Conservation (phyloP, 1,140 invertebrate genomes). For the Neodiprion lecontei region DNA sequence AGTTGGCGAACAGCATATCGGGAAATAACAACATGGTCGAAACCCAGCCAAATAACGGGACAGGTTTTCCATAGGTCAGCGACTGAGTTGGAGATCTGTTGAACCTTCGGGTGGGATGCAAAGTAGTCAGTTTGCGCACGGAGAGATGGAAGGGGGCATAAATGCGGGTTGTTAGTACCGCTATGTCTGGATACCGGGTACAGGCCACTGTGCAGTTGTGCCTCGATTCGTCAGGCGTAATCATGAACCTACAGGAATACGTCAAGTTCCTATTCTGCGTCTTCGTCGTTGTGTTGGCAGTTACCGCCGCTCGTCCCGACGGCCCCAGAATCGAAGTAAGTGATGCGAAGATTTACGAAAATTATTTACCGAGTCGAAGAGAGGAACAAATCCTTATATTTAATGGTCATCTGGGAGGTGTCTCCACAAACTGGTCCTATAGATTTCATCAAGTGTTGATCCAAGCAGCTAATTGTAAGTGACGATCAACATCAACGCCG, state of each 20-base stretch:
- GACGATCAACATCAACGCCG: too few relatives aligned
- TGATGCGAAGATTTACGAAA: background rate
- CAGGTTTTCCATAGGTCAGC: slow-evolving; percentile 30
- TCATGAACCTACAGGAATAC: slow-evolving; percentile 50
- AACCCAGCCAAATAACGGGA: slow-evolving; percentile 31
- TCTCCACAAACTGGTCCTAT: too few relatives aligned
- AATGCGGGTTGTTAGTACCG: background rate
- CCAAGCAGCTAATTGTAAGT: too few relatives aligned
- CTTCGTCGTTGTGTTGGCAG: slow-evolving; percentile 22
- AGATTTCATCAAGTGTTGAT: too few relatives aligned
- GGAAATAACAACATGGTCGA: background rate
- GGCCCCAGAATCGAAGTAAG: background rate
- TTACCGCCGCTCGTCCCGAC: background rate
- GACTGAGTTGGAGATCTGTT: slow-evolving; percentile 22
- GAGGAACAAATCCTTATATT: too few relatives aligned
- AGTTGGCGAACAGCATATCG: background rate
- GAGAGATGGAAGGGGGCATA: background rate
- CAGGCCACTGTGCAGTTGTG: background rate
- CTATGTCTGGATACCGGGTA: background rate
- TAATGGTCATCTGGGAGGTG: too few relatives aligned
- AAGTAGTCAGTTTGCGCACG: too few relatives aligned
- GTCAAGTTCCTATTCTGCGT: slow-evolving; percentile 45
- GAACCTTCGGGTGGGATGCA: too few relatives aligned
- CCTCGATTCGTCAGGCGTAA: slow-evolving; percentile 17
- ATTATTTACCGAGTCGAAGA: too few relatives aligned